Evolutionary conservation across 2,888 invertebrate genomes (phyloP).

Genomic region (Sesamia inferens): DNA sequence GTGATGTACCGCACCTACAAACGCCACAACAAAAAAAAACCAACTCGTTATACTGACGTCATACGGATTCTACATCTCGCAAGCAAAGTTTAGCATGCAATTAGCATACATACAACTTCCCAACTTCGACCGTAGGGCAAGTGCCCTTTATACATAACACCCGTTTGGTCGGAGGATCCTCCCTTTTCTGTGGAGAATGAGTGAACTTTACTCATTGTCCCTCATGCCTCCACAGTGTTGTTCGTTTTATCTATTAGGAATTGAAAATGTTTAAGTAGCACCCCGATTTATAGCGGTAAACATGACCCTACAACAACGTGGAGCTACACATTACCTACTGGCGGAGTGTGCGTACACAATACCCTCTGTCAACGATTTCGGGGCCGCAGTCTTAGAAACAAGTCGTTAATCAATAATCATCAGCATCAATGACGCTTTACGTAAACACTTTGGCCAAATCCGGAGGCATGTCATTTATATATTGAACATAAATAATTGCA

Average conservation of each 20-base stretch:
- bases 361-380: neutral
- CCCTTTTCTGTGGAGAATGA: too few relatives aligned
- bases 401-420: neutral
- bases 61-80: too few relatives aligned
- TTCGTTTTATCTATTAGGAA: neutral
- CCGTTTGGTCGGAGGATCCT: too few relatives aligned
- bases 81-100: too few relatives aligned
- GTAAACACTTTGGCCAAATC: neutral
- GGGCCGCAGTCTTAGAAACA: too few relatives aligned
- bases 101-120: too few relatives aligned
- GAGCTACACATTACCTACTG: neutral
- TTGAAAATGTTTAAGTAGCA: neutral
- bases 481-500: conserved; percentile 20
- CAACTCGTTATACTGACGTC: too few relatives aligned
- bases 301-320: neutral
- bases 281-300: neutral
- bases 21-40: too few relatives aligned
- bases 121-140: too few relatives aligned
- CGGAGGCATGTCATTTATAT: conserved; percentile 32
- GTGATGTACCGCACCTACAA: too few relatives aligned
- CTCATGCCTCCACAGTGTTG: neutral
- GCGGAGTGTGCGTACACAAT: neutral
- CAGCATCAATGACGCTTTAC: neutral
- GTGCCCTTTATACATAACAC: too few relatives aligned
- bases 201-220: too few relatives aligned